Percentiles rank a stretch among this genome's conserved stretches.
These are phyloP conservation scores for Calameuta filiformis DNA, from an alignment of 2,888 invertebrate genomes.

Conservation along the genomic window DNA sequence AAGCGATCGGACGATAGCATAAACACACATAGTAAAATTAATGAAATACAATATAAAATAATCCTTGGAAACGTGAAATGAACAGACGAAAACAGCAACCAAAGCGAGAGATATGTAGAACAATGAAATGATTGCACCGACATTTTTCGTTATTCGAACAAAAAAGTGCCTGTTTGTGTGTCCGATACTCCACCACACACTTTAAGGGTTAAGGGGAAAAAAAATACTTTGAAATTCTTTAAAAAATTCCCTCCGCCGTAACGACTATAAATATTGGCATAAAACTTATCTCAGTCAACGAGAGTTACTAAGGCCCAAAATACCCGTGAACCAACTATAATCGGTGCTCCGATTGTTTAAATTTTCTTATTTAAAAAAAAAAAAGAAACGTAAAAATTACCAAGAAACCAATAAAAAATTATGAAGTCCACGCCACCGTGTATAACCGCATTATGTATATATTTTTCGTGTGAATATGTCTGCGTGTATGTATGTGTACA, in stretches of 20 bases:
- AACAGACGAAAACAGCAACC: no score
- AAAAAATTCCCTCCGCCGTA: background rate
- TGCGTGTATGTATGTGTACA: constrained; percentile 28
- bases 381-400: no score
- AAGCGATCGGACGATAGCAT: no score
- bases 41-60: no score
- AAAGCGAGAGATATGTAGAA: no score
- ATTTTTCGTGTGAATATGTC: constrained; percentile 18
- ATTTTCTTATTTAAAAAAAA: background rate
- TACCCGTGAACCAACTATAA: background rate
- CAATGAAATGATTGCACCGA: no score
- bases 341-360: background rate
- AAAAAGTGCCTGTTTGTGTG: no score
- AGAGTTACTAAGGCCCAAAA: background rate
- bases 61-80: no score
- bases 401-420: background rate
- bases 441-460: constrained; percentile 14
- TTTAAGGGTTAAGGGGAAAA: background rate
- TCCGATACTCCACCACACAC: no score
- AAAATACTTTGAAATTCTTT: background rate
- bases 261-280: background rate
- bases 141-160: no score
- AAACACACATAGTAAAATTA: no score
- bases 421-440: background rate
- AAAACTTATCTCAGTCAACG: background rate